phyloP scores from a whole-genome alignment of 2,113 vertebrate genomes.

The Pluvialis apricaria region DNA sequence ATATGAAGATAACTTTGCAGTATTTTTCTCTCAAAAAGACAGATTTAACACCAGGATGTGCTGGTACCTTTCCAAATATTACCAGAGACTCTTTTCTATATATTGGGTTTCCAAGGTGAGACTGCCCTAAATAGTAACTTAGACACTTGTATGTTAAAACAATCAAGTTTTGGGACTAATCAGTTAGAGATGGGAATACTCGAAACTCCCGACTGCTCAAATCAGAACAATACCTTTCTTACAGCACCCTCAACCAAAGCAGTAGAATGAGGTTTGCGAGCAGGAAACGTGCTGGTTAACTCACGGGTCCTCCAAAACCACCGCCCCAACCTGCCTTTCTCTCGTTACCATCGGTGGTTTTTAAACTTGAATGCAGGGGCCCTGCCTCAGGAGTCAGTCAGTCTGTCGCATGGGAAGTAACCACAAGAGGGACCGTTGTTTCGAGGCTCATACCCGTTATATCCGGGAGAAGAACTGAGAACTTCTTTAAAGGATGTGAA shows the following conservation, averaged over 20 bases:
- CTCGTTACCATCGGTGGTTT: not conserved
- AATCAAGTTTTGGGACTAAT: not conserved
- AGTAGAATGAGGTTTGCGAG: not conserved
- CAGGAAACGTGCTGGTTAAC: not conserved
- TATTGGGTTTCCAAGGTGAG: not conserved
- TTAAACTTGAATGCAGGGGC: not conserved
- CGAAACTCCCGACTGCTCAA: not conserved
- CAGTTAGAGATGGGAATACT: not conserved
- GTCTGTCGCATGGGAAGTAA: not conserved
- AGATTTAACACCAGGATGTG: not conserved
- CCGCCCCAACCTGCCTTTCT: not conserved
- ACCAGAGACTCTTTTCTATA: not conserved
- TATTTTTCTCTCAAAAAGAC: not conserved
- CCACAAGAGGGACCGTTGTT: not conserved
- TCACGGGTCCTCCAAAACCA: not conserved
- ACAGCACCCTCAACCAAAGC: not conserved
- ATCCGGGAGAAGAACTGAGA: not conserved
- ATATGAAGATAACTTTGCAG: not conserved
- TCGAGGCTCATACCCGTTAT: rapidly evolving
- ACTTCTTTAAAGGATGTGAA: not conserved
- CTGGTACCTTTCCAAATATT: not conserved
- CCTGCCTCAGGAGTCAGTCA: not conserved
- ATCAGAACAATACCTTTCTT: not conserved
- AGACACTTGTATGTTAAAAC: not conserved
- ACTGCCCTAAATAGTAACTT: not conserved